Evolutionary conservation across 92 coral and sea anemone genomes (phyloP), one percentile per base, ranked within the genome.

Genomic region (Phenganax marumi): DNA sequence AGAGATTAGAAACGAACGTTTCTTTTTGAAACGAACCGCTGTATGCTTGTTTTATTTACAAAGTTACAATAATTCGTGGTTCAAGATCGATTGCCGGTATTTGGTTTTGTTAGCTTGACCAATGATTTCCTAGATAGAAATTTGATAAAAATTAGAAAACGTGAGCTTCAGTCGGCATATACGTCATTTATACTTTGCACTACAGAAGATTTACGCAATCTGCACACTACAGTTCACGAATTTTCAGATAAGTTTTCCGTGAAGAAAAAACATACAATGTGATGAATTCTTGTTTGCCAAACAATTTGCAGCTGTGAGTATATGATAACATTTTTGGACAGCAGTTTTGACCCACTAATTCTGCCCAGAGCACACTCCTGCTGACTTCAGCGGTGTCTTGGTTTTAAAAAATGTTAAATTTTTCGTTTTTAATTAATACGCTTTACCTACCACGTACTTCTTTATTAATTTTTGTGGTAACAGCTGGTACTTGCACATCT

Each of bases 261-360:
- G 43, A 33, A 33, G 43, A 33, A 33, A 33, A 33, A 33, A 33
- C 5, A 33, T 33, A 33, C 2, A 33, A 33, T 33, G 2, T 33
- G 43, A 33, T 33, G 43, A 62, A 62, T 62, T 62, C 26, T 4
- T 62, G 8, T 62, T 62, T 62, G 10, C 68, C 68, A 62, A 23
- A 62, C 7, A 62, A 62, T 2, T 58, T 25, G 72, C 72, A 66
- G 72, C 72, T 66, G 72, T 72, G 16, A 52, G 47, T 18, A 70
- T 22, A 72, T 47, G 52, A 68, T 50, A 50, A 21, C 58, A 46
- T 23, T 13, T 47, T 49, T 49, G 8, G 50, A 49, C 47, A 72
- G 43, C 56, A 52, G 77, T 23, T 72, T 49, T 76, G 68, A 76
- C 79, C 53, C 53, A 56, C 68, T 54, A 76, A 76, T 76, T 76